Conservation (phyloP, 2,888 invertebrate genomes). For the Mechanitis mazaeus region DNA sequence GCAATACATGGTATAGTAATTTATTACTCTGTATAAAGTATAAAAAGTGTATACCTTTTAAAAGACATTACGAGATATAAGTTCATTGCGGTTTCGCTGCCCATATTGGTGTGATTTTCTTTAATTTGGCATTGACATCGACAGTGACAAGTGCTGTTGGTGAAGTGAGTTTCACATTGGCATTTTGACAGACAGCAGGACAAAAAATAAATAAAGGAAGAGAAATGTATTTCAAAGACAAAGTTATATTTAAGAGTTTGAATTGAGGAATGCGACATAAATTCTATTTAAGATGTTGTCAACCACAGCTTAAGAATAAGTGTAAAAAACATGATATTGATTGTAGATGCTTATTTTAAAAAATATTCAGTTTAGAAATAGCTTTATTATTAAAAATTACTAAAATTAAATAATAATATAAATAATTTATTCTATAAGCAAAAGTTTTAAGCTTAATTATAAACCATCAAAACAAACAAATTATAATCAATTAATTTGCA, state of each 20-base stretch:
- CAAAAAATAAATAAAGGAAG: slow-evolving; percentile 46
- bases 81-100: slow-evolving; percentile 36
- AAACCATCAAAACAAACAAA: background rate
- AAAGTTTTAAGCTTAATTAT: too few relatives aligned
- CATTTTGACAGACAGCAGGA: slow-evolving; percentile 51
- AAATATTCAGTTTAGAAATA: too few relatives aligned
- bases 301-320: too few relatives aligned
- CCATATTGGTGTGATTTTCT: slow-evolving; percentile 51
- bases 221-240: slow-evolving; percentile 30
- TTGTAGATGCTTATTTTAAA: too few relatives aligned
- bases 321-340: too few relatives aligned
- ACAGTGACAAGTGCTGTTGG: slow-evolving; percentile 54
- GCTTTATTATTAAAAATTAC: too few relatives aligned
- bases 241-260: background rate
- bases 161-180: slow-evolving; percentile 45
- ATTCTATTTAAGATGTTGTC: too few relatives aligned
- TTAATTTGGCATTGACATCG: slow-evolving; percentile 56
- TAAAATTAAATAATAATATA: too few relatives aligned
- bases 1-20: background rate
- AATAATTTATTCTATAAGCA: background rate
- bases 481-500: background rate
- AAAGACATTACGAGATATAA: slow-evolving; percentile 26
- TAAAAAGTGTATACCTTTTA: slow-evolving; percentile 19
- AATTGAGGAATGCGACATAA: background rate
- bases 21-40: slow-evolving; percentile 5